Percentiles rank a stretch among this genome's conserved stretches.
These are phyloP conservation scores for Plutella xylostella DNA, from an alignment of 2,888 invertebrate genomes.

Conservation along the genomic window DNA sequence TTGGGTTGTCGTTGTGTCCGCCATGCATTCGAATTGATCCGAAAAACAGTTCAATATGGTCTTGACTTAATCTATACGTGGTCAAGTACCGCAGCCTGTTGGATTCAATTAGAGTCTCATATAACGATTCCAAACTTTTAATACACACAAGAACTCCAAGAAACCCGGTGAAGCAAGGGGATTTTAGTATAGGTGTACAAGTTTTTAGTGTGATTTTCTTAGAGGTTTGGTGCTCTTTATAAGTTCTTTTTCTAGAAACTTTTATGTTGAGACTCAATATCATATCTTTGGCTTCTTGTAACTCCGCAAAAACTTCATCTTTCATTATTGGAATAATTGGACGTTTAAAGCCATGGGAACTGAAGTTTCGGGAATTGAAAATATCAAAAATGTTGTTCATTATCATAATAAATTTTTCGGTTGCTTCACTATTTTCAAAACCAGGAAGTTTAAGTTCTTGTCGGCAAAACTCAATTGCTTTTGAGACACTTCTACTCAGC, in stretches of 20 bases:
- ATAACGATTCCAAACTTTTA: conserved; percentile 4
- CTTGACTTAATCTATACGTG: conserved; percentile 14
- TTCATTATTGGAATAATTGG: conserved; percentile 1
- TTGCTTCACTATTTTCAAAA: conserved; percentile 8
- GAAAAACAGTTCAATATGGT: conserved; percentile 16
- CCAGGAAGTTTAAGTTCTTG: neutral
- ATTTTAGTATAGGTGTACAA: conserved; percentile 7
- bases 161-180: conserved; percentile 1
- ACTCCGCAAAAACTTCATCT: conserved; percentile 1
- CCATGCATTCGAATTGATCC: conserved; percentile 14
- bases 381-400: conserved; percentile 16
- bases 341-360: neutral
- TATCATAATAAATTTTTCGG: conserved; percentile 13
- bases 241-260: neutral
- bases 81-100: neutral
- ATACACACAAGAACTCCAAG: conserved; percentile 6
- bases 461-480: conserved; percentile 14
- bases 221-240: neutral
- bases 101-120: neutral
- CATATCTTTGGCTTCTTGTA: conserved; percentile 6
- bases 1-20: conserved; percentile 16
- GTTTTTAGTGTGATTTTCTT: neutral
- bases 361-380: conserved; percentile 14
- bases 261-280: conserved; percentile 11
- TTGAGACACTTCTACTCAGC: conserved; percentile 10